Evolutionary conservation across 35 echinoderm and acorn worm genomes (phyloP).

Genomic region (Amphiura filiformis): DNA sequence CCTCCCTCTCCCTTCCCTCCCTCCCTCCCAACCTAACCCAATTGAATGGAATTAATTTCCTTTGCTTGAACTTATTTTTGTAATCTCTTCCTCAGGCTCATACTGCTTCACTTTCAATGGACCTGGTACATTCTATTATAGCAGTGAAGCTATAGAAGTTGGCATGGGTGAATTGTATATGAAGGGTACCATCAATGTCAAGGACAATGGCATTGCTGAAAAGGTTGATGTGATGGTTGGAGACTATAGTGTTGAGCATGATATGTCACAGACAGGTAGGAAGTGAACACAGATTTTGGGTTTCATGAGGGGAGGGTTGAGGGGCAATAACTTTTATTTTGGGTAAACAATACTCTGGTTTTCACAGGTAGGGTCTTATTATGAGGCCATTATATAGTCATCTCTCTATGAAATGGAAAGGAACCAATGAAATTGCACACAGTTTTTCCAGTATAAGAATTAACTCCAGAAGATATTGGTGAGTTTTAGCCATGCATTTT

Average conservation of each 20-base stretch:
- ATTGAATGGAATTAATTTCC: no score
- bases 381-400: not conserved
- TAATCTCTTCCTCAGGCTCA: not conserved
- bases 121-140: not conserved
- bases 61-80: no score
- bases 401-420: not conserved
- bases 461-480: no score
- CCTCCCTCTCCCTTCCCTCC: no score
- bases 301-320: not conserved
- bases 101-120: not conserved
- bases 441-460: no score
- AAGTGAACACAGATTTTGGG: not conserved
- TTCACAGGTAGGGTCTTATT: not conserved
- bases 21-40: no score
- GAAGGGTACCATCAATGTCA: conserved; percentile 54
- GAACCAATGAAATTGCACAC: not conserved
- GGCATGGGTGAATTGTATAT: conserved; percentile 41
- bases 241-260: conserved; percentile 37
- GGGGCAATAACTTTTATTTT: not conserved
- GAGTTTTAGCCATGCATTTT: no score
- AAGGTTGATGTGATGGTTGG: conserved; percentile 4
- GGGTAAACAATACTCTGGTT: not conserved
- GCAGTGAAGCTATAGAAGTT: not conserved
- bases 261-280: conserved; percentile 29
- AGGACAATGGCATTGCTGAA: not conserved